A percentile compares a stretch with the other conserved stretches of the same genome.
Evolutionary conservation across 2,888 invertebrate genomes (phyloP).

Genomic region (Amiota communis): DNA sequence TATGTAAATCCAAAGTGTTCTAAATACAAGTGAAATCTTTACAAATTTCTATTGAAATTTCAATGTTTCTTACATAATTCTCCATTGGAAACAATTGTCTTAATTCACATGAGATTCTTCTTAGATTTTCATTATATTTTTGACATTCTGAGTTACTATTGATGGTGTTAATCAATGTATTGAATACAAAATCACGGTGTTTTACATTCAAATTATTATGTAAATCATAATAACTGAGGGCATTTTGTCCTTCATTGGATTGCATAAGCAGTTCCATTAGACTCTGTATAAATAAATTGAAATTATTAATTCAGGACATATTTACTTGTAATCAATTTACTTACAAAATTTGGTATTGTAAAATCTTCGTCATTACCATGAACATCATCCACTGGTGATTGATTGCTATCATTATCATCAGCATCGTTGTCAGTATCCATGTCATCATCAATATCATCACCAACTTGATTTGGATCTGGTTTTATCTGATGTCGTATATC

Average conservation of each 20-base stretch:
- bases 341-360: too few species aligned
- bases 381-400: too few species aligned
- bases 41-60: too few species aligned
- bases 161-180: neutral
- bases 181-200: neutral
- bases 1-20: neutral
- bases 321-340: too few species aligned
- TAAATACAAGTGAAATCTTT: neutral
- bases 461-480: neutral
- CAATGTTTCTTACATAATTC: constrained; percentile 1
- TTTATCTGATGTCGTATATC: neutral
- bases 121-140: neutral
- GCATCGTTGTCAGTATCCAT: neutral
- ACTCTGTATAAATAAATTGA: neutral
- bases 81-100: neutral
- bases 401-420: neutral
- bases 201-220: constrained; percentile 4
- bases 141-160: neutral
- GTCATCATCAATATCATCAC: neutral
- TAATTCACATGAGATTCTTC: neutral
- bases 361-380: too few species aligned
- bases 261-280: neutral
- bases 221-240: neutral
- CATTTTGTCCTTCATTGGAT: neutral
- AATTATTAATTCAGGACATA: neutral